These are phyloP conservation scores for Athrips mouffetella DNA, from an alignment of 2,888 invertebrate species.

Conservation along the genomic window DNA sequence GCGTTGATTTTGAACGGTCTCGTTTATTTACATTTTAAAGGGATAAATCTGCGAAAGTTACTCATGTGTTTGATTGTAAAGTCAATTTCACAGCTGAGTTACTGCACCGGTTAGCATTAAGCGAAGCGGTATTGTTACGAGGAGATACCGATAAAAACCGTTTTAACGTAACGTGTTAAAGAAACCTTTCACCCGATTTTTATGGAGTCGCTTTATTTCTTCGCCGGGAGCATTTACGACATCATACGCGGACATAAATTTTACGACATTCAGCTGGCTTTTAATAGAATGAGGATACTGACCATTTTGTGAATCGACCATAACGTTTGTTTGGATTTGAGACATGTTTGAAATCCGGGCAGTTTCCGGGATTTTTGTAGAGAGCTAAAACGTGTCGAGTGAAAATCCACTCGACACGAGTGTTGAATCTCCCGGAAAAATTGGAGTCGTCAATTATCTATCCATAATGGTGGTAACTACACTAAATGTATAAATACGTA, in stretches of 20 bases:
- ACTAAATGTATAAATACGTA: too few relatives aligned
- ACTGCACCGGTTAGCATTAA: slow-evolving; percentile 8
- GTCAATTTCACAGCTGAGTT: slow-evolving; percentile 17
- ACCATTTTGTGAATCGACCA: slow-evolving; percentile 45
- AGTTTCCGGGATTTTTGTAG: background rate
- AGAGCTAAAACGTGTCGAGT: too few relatives aligned
- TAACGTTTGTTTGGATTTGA: slow-evolving; percentile 17
- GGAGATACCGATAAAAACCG: slow-evolving; percentile 35
- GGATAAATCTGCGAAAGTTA: background rate
- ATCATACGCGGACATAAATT: slow-evolving; percentile 62
- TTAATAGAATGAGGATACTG: slow-evolving; percentile 51
- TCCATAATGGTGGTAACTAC: too few relatives aligned
- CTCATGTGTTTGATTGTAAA: slow-evolving; percentile 8
- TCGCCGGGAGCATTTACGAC: slow-evolving; percentile 59
- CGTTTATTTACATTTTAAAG: slow-evolving; percentile 3
- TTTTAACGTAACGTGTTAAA: slow-evolving; percentile 42
- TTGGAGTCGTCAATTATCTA: too few relatives aligned
- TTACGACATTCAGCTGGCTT: slow-evolving; percentile 59
- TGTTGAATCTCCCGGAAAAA: too few relatives aligned
- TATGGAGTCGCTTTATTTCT: slow-evolving; percentile 53
- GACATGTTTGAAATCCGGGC: background rate
- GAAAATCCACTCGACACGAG: too few relatives aligned
- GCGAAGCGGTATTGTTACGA: slow-evolving; percentile 21
- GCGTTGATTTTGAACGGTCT: too few relatives aligned
- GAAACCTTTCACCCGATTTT: slow-evolving; percentile 52